Percentiles rank a stretch among this genome's conserved stretches.
Conservation (phyloP, 2,797 vertebrate species). For the Crocodylus rhombifer region DNA sequence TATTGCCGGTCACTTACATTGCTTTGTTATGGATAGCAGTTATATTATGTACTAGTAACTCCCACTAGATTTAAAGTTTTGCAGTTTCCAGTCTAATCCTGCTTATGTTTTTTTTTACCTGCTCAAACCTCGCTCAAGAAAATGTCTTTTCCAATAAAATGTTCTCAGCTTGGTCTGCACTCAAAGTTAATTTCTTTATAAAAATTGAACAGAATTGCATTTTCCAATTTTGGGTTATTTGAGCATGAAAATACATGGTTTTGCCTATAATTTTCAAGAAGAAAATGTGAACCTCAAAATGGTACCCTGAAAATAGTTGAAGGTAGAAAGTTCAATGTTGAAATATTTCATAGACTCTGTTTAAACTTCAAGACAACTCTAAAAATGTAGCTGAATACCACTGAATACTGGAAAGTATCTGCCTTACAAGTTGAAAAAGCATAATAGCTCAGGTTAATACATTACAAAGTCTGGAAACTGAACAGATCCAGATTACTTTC, state of each 20-base stretch:
- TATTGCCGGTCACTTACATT: not conserved
- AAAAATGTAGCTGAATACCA: too few relatives aligned
- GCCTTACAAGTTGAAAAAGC: too few relatives aligned
- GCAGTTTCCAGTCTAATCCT: not conserved
- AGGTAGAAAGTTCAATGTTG: too few relatives aligned
- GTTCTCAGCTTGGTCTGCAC: not conserved
- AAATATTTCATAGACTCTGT: too few relatives aligned
- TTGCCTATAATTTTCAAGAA: too few relatives aligned
- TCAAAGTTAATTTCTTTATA: not conserved
- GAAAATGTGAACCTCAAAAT: too few relatives aligned
- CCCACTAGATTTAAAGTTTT: not conserved
- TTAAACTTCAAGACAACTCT: too few relatives aligned
- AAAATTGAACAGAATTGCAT: not conserved
- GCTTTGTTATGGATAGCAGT: not conserved
- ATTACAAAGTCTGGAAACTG: too few relatives aligned
- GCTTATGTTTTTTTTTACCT: not conserved
- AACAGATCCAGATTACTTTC: too few relatives aligned
- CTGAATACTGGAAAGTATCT: too few relatives aligned
- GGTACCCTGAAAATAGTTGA: too few relatives aligned
- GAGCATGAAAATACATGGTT: fast-evolving
- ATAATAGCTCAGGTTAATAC: too few relatives aligned
- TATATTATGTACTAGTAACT: not conserved
- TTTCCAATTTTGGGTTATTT: not conserved
- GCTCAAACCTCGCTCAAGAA: not conserved
- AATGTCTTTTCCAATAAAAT: not conserved